These are phyloP conservation scores for Perodicticus potto DNA, from an alignment of 2,797 vertebrate species.

Conservation along the genomic window DNA sequence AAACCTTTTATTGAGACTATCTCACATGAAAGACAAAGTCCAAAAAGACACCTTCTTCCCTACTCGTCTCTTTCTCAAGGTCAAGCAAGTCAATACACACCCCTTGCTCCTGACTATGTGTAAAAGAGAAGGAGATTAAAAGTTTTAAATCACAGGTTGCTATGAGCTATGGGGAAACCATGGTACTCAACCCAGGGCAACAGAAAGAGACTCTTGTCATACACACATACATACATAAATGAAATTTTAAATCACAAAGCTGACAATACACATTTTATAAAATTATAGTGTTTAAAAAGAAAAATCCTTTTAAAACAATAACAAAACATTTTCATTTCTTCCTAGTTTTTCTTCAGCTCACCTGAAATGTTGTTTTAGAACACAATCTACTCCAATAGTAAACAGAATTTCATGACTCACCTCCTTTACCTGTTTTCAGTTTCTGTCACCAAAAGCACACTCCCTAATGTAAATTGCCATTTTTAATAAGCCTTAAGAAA, in stretches of 20 bases:
- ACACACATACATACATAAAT: neutral
- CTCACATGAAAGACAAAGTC: neutral
- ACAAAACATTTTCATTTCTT: slow-evolving; percentile 52
- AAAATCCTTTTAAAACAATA: slow-evolving; percentile 30
- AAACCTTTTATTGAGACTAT: slow-evolving; percentile 21
- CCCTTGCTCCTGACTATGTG: neutral
- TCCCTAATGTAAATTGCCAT: slow-evolving; percentile 5
- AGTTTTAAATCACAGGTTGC: slow-evolving; percentile 1
- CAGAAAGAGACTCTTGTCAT: too few relatives aligned
- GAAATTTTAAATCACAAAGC: neutral
- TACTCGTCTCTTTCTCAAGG: neutral
- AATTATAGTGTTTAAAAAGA: slow-evolving; percentile 55
- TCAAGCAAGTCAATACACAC: neutral
- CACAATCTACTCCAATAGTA: slow-evolving; percentile 46
- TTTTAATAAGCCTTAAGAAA: slow-evolving; percentile 33
- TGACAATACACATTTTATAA: slow-evolving; percentile 31
- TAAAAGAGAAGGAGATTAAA: neutral
- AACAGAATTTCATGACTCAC: slow-evolving; percentile 53
- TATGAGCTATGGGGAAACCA: too few relatives aligned
- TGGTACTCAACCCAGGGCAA: too few relatives aligned
- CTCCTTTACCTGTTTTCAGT: neutral
- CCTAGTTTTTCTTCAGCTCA: slow-evolving; percentile 40
- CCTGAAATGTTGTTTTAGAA: slow-evolving; percentile 51
- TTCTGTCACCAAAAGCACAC: slow-evolving; percentile 57
- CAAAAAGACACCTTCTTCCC: slow-evolving; percentile 31